Evolutionary conservation across 2,888 invertebrate genomes (phyloP), one percentile per base, ranked within the genome.

Genomic region (Morinoia aosen): DNA sequence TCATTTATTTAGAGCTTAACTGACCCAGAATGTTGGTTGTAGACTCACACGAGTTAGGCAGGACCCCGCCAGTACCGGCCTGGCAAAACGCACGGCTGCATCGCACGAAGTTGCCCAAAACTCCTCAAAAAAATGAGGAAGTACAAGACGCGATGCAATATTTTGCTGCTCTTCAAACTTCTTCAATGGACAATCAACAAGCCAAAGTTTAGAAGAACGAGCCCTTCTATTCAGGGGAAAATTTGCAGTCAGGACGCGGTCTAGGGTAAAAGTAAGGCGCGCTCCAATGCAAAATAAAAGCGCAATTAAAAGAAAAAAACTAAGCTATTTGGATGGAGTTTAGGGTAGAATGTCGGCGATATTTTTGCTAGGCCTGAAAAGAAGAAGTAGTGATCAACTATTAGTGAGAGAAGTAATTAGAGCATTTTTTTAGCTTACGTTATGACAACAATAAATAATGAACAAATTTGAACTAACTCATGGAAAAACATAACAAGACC

Each of bases 161-260:
- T 93, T 93, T 93, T 93, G 93, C 93, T 57, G 93, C 93, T 56
- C 93, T 48, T 57, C 57, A 56, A 93, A 93, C 93, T 93, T 93
- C 93, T 93, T 93, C 93, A 93, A 93, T 93, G 93, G 93, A 57
- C 93, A 93, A 93, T 93, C 93, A 93, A 93, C 93, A 57, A 93
- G 93, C 93, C 93, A 93, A 93, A 93, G 93, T 93, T 93, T 93
- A 58, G 57, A 93, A 93, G 58, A 58, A 93, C 56, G 93, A 56
- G 57, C 57, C 33, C 57, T 57, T 93, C 93, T 93, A 56, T 93
- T 93, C 57, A 93, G 57, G 58, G 33, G 25, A 93, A 93, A 93
- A 93, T 90, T 93, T 57, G 93, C 57, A 93, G 58, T 33, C 57
- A 12, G 57, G 58, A 58, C 12, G 93, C 93, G 57, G 58, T 48